Evolutionary conservation across 2,797 vertebrate genomes (phyloP), one percentile per base, ranked within the genome.

Genomic region (Allobates femoralis): DNA sequence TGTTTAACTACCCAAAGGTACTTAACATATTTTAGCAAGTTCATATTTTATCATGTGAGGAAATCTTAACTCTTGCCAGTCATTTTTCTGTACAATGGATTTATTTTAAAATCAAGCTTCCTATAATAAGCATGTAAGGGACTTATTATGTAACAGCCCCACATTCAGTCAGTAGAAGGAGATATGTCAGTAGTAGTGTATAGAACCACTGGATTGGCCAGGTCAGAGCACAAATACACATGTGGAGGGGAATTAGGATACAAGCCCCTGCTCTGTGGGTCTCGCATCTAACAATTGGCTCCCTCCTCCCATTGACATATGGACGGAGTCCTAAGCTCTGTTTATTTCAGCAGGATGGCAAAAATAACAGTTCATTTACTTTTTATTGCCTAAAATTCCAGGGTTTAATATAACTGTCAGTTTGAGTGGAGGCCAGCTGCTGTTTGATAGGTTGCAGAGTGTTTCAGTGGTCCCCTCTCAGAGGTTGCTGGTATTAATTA

Each of bases 331-430:
- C 87, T 88, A 88, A 88, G 93, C 93, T 94, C 94, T 91, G 93
- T 93, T 95, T 94, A 94, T 93, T 93, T 93, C 91, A 91, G 90
- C 83, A 93, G 94, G 93, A 92, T 90, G 86, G 91, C 92, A 93
- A 94, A 94, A 93, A 93, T 90, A 94, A 93, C 93, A 94, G 93
- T 92, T 94, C 94, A 94, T 94, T 94, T 94, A 93, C 93, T 94
- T 95, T 94, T 94, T 93, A 94, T 93, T 93, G 92, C 93, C 91
- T 93, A 92, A 90, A 93, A 94, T 94, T 94, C 93, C 94, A 94
- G 93, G 88, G 94, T 94, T 93, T 94, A 93, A 94, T 93, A 93
- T 94, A 94, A 93, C 94, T 94, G 94, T 94, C 94, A 94, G 93
- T 93, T 93, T 87, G 92, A 94, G 94, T 92, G 82, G 91, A 91